Base-by-base conservation (phyloP, 2,797 vertebrate species). In the Heliangelus exortis region DNA sequence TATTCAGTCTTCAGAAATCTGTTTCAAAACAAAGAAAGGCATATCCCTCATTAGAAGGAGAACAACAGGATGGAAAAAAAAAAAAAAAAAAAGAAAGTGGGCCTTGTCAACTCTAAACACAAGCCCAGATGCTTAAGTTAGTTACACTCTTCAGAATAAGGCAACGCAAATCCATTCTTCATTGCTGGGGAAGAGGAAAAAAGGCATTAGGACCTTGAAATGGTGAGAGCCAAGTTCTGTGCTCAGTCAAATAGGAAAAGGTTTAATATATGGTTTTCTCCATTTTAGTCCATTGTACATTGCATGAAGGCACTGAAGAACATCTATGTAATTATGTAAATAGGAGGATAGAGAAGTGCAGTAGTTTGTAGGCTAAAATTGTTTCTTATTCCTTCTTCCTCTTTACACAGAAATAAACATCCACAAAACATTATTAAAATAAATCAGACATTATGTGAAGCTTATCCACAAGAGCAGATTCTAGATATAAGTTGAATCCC, bases 321-420 rank as follows among this genome's bases (percentile, higher is more conserved):
- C 90, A 92, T 73, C 96, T 96, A 25, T 77, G 74, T 80, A 96
- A 94, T 96, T 97, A 97, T 77, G 54, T 84, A 95, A 91, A 95
- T 80, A n/a, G n/a, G 54, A 88, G 80, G 55, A 31, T 23, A 55
- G 67, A 92, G 78, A 34, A 76, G 65, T 66, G 47, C 78, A 61
- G 36, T 22, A 26, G 36, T 85, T 82, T 53, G 50, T 54, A 89
- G 65, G 50, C 33, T 86, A 80, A 73, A 80, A 92, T 77, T 77
- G 41, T 84, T 68, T 79, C 69, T 62, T 75, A 81, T 78, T 81
- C 47, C 41, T 80, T 81, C 77, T 91, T 93, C 28, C 53, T 84
- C 76, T 93, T 96, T 72, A 80, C 31, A 43, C 58, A 65, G 71
- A 88, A 91, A 76, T 59, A 90, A 93, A 83, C 55, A 87, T 25